Percentiles rank a stretch among this genome's conserved stretches.
These are phyloP conservation scores for Scaptomyza parva DNA, from an alignment of 2,888 invertebrate genomes.

Conservation along the genomic window DNA sequence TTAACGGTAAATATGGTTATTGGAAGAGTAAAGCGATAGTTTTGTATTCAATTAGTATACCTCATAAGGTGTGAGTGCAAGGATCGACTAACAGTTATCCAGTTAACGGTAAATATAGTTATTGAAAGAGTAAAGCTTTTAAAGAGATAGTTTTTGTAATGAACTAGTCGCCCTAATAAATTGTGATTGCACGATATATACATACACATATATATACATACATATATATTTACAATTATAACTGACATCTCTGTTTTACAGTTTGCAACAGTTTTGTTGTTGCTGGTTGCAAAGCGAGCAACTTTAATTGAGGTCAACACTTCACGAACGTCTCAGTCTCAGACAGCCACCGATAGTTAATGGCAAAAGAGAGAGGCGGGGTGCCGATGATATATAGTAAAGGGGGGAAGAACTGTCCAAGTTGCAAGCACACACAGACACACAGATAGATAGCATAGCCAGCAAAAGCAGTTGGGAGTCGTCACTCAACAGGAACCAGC, in stretches of 20 bases:
- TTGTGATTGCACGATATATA: no score
- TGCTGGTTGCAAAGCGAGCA: conserved; percentile 31
- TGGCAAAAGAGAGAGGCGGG: neutral
- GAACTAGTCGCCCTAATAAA: no score
- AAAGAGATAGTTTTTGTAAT: neutral
- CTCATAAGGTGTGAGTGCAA: no score
- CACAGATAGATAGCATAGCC: no score
- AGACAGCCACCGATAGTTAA: conserved; percentile 31
- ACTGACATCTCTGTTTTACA: conserved; percentile 45
- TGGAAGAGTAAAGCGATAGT: neutral
- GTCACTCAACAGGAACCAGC: conserved; percentile 17
- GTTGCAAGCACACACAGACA: conserved; percentile 46
- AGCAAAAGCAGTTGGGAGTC: conserved; percentile 36
- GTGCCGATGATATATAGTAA: neutral
- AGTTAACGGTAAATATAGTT: neutral
- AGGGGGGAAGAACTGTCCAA: conserved; percentile 19
- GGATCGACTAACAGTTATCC: neutral
- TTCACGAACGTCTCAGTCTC: conserved; percentile 46
- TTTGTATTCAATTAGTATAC: neutral
- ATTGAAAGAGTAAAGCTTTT: neutral
- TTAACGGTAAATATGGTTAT: neutral
- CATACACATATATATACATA: conserved; percentile 50
- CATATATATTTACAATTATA: conserved; percentile 54
- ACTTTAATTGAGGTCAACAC: conserved; percentile 76
- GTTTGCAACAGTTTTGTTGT: conserved; percentile 13